Evolutionary conservation across 2,888 invertebrate genomes (phyloP), one percentile per base, ranked within the genome.

Genomic region (Scaptodrosophila latifasciaeformis): DNA sequence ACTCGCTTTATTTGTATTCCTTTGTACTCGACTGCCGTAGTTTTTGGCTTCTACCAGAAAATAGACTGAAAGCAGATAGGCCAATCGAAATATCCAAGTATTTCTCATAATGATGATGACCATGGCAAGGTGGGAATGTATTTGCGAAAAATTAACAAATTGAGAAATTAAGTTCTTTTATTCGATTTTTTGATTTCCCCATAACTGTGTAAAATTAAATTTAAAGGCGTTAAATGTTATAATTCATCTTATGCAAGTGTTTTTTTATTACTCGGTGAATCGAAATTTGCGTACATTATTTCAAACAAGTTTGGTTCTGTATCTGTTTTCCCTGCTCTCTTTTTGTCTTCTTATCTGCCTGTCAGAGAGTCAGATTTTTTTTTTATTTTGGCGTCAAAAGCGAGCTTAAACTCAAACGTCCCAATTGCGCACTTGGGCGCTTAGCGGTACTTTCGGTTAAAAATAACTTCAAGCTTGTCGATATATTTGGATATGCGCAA

Each of bases 361-460:
- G 40, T 30, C 3, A 21, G 9, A 39, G 37, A 39, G 44, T 29
- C 21, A 34, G 9, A 49, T 40, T 49, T 29, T 40, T 63, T 44
- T 63, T 58, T 45, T 44, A 30, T n/a, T n/a, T n/a, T 70, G 75
- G 67, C 71, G 55, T 62, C 62, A 77, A 43, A 24, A 45, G 58
- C 59, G 35, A 27, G 60, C 54, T 60, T 45, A 34, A 37, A 50
- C 50, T 51, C 31, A 44, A 39, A 51, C 75, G 68, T 40, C 75
- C 62, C 62, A 71, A 54, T 71, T 77, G 78, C 71, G 78, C 44
- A 72, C 59, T 59, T 67, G 50, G 21, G 42, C 62, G 54, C 30
- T 50, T 72, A 72, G 72, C 72, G 72, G 72, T 77, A 72, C 78
- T 72, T 74, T 74, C 21, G 39, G 39, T 37, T 55, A 45, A 51